Base-by-base conservation (phyloP, 2,113 vertebrate species). In the Upupa epops region DNA sequence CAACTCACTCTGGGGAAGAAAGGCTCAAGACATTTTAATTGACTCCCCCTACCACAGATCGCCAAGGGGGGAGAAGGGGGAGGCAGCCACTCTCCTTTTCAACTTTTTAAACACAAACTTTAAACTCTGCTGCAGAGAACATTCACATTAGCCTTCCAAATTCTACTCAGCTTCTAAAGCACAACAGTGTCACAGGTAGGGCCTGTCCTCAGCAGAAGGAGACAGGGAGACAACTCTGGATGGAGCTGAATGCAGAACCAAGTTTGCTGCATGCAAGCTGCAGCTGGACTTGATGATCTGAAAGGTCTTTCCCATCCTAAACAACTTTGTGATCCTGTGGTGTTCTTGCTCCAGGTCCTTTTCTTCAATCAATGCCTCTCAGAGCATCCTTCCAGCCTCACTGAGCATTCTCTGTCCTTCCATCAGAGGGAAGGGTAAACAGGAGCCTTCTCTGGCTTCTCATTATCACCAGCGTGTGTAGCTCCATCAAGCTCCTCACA, bases 171-270 rank as follows among this genome's bases (percentile, higher is more conserved):
- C 40, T 42, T 42, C 40, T 42, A 42, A 42, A 15, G 40, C 40
- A 42, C 11, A 42, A 42, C 40, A 42, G 40, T 42, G 40, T 42
- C 56, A 32, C 31, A 21, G 72, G 21, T 45, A 34, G 28, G 25
- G 69, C 21, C 59, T 31, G 29, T 29, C 32, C 49, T 52, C 45
- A 49, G 45, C 32, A 56, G 29, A 75, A 52, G 4, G 28, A 72
- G 55, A 54, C 28, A 88, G 17, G 74, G 40, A 42, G 40, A 42
- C 40, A 42, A 42, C 11, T 42, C 42, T 19, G 36, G 13, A 16
- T 3, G 4, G 58, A 68, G 63, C 66, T 51, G 61, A 54, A 19
- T 0, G 0, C 17, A 68, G 52, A 74, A n/a, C 61, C 2, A 5
- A 87, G 34, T 63, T 65, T 65, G 72, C 54, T 37, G 68, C 16